Base-by-base conservation (phyloP, 2,113 vertebrate species). In the Galemys pyrenaicus region DNA sequence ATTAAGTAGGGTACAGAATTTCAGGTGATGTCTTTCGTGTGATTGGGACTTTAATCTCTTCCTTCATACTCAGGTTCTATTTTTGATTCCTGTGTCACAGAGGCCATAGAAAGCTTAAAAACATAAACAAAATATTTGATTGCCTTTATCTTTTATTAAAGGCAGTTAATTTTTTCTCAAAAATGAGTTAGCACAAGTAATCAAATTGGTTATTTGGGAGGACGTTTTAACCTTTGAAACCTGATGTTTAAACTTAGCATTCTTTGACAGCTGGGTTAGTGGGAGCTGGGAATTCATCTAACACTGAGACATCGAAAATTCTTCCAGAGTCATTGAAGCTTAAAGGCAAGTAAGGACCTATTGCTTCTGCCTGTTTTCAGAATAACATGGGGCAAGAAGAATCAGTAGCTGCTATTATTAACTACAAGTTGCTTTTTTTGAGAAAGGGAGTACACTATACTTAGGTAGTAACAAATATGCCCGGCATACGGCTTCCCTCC, bases 391-490 rank as follows among this genome's bases (percentile, higher is more conserved):
- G 78, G 95, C 93, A 93, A 89, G 92, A 92, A 83, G 92, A 92
- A 94, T 96, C 90, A 58, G 77, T 96, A 95, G 95, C 97, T 96
- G 95, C 95, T 97, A 49, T 85, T 92, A 96, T 90, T 98, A 97
- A 98, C 97, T 97, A 97, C 95, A 96, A 97, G 93, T 95, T 96
- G 93, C 92, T 94, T 94, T 98, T 96, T 95, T 92, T 95, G 94
- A 86, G 94, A 97, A 96, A 96, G 89, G 91, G 90, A 97, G 96
- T 94, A 83, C 89, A 95, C 94, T 96, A 70, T 96, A 95, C 94
- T 98, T 97, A 94, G 89, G 96, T 95, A 97, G 97, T 97, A 98
- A 98, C 97, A 98, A 93, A 96, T 97, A 95, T 97, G 97, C 98
- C 97, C 97, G 94, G 97, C 86, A 0, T 95, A 65, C 91, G 96